A percentile compares a stretch with the other conserved stretches of the same genome.
These are phyloP conservation scores for Alouatta palliata DNA, from an alignment of 2,113 vertebrate species.

Conservation along the genomic window DNA sequence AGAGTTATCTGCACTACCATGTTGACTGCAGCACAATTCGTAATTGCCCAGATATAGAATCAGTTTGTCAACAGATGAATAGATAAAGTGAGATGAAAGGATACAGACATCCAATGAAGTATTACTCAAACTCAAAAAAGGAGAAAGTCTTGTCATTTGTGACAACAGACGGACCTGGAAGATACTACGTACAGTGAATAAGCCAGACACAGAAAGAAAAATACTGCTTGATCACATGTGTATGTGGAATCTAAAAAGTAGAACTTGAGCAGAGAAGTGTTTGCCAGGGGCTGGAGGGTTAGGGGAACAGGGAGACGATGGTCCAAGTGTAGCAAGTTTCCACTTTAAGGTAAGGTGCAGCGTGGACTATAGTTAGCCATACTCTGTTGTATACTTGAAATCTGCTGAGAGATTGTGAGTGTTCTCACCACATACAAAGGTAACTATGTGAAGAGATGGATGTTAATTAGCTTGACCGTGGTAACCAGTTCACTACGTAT, in stretches of 20 bases:
- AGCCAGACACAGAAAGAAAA: not conserved
- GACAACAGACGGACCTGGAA: not conserved
- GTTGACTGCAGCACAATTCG: not conserved
- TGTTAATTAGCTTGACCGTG: not conserved
- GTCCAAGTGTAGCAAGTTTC: not conserved
- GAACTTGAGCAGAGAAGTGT: not conserved
- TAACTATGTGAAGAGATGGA: not conserved
- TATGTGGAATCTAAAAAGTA: not conserved
- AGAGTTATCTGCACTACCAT: not conserved
- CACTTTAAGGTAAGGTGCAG: too few relatives aligned
- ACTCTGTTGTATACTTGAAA: not conserved
- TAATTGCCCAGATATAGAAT: not conserved
- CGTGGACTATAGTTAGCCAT: too few relatives aligned
- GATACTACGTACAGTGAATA: not conserved
- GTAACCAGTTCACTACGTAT: not conserved
- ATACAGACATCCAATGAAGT: not conserved
- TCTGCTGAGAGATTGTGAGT: not conserved
- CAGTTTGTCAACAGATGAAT: not conserved
- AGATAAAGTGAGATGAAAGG: too few relatives aligned
- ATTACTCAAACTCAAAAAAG: not conserved
- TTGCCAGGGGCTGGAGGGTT: not conserved
- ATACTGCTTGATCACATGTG: not conserved
- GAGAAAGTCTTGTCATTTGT: not conserved
- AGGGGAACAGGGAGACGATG: not conserved
- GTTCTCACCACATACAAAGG: not conserved